Conservation (phyloP, 1,140 invertebrate species). For the Copidosoma floridanum region DNA sequence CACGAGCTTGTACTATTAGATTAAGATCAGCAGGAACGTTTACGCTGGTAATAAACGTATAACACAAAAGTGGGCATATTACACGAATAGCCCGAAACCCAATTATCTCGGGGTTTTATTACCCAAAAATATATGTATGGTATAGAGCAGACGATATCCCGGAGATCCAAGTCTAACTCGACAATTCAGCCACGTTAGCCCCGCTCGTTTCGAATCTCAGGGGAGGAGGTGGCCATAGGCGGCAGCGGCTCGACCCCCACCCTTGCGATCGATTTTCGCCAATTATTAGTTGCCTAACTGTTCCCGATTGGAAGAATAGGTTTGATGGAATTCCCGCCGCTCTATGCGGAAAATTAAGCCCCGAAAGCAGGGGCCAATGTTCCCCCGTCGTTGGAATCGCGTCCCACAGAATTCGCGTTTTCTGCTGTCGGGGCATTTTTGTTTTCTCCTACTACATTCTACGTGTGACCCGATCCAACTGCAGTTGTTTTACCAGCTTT, state of each 20-base stretch:
- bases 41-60: too few relatives aligned
- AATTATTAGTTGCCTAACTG: constrained; percentile 48
- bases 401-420: constrained; percentile 26
- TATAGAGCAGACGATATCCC: constrained; percentile 28
- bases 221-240: background rate
- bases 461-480: too few relatives aligned
- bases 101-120: background rate
- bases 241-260: constrained; percentile 10
- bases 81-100: too few relatives aligned
- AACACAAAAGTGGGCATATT: too few relatives aligned
- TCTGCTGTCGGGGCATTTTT: constrained; percentile 32
- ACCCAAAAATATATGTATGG: background rate
- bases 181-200: too few relatives aligned
- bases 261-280: constrained; percentile 42
- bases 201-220: too few relatives aligned
- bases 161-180: too few relatives aligned
- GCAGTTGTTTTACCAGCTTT: too few relatives aligned
- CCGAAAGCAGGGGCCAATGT: constrained; percentile 21
- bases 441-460: too few relatives aligned
- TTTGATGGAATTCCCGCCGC: constrained; percentile 46
- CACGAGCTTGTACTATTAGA: too few relatives aligned
- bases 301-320: constrained; percentile 45
- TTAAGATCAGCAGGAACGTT: too few relatives aligned
- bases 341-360: constrained; percentile 42
- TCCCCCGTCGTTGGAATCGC: background rate